phyloP scores from a whole-genome alignment of 2,113 vertebrate genomes.

The Pimephales promelas region DNA sequence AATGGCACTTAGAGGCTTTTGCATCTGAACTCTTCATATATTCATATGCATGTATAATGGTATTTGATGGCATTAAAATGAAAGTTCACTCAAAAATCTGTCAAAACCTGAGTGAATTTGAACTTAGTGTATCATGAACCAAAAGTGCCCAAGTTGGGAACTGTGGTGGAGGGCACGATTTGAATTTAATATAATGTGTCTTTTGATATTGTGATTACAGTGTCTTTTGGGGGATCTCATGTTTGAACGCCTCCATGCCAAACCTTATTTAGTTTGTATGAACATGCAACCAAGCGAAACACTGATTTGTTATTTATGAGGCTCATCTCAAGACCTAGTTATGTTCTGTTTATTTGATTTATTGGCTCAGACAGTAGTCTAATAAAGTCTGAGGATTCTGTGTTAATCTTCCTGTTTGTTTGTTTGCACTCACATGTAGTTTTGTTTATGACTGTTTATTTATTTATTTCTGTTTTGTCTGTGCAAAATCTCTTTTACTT shows the following conservation, averaged over 20 bases:
- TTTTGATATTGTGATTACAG: constrained; percentile 12
- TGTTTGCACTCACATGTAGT: not conserved
- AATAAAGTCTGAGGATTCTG: constrained; percentile 20
- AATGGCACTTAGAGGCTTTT: no score
- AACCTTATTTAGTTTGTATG: constrained; percentile 12
- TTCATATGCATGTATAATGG: not conserved
- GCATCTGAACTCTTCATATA: no score
- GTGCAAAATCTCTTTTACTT: constrained; percentile 2
- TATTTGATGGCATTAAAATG: not conserved
- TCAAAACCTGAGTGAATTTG: not conserved
- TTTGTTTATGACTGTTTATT: constrained; percentile 18
- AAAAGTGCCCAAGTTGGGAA: constrained; percentile 16
- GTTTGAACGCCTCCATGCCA: constrained; percentile 52
- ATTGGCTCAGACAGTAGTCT: constrained; percentile 5
- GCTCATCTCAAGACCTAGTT: constrained; percentile 35
- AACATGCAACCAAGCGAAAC: constrained; percentile 34
- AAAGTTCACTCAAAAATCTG: not conserved
- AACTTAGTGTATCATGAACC: not conserved
- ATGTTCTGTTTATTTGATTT: constrained; percentile 29
- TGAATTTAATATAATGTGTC: constrained; percentile 18
- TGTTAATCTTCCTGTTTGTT: constrained; percentile 16
- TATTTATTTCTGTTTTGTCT: not conserved
- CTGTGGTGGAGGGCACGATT: constrained; percentile 1
- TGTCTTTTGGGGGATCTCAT: constrained; percentile 30
- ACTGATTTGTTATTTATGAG: constrained; percentile 61